Base-by-base conservation (phyloP, 2,113 vertebrate genomes). In the Phainopepla nitens region DNA sequence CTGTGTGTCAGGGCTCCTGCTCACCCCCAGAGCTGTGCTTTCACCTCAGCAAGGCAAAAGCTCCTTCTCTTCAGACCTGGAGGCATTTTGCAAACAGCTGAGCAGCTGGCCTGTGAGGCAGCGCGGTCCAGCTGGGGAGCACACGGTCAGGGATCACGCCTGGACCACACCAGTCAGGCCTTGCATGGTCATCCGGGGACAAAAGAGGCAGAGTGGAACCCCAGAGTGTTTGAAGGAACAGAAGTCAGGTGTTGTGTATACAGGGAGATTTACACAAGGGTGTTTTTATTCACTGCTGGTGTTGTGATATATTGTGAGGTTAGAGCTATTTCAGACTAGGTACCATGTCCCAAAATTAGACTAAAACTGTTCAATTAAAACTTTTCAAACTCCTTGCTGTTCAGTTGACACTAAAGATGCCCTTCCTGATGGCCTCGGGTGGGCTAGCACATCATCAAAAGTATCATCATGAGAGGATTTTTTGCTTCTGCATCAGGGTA, bases 401-500 rank as follows among this genome's bases (percentile, higher is more conserved):
- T 89, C 36, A 42, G 28, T 62, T 64, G 82, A 49, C 15, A 8
- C 35, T 36, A 45, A 81, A 79, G 77, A 61, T 93, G 60, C 24
- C 70, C 66, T 75, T 73, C 35, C 17, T 83, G 50, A 78, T 92
- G 66, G 57, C 50, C 78, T 73, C 19, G 5, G 53, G 84, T 57
- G 56, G 44, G 14, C 33, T 70, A 53, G 29, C 35, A 61, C 50
- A n/a, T 64, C 72, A 92, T 57, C 17, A 84, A 82, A 84, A 89
- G 54, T 28, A 84, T 11, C 57, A 57, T 78, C 60, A 41, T 17
- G 62, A 76, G 79, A 78, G 25, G 71, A 61, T 75, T 95, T 94
- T 39, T 86, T 83, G 79, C 25, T 90, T 82, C 70, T 91, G 79
- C 58, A 82, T 72, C 76, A 68, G 41, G n/a, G 58, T 86, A 81